Evolutionary conservation across 2,888 invertebrate genomes (phyloP).

Genomic region (Lathronympha strigana): DNA sequence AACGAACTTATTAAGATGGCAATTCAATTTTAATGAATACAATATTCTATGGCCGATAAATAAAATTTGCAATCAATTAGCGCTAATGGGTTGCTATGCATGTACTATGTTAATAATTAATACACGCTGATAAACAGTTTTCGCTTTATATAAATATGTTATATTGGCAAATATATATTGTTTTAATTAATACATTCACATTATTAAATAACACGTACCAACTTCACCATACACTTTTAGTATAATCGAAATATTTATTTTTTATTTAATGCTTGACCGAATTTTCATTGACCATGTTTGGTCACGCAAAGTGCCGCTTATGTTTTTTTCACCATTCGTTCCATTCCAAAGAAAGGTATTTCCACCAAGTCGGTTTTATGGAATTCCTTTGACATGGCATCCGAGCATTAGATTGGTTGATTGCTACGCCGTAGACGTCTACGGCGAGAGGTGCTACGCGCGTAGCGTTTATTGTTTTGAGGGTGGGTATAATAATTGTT

Average conservation of each 20-base stretch:
- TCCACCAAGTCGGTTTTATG: slow-evolving; percentile 64
- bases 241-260: slow-evolving; percentile 1
- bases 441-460: slow-evolving; percentile 51
- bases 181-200: no score
- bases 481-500: slow-evolving; percentile 47
- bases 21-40: no score
- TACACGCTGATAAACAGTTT: no score
- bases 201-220: no score
- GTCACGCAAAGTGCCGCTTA: slow-evolving; percentile 79
- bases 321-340: slow-evolving; percentile 69
- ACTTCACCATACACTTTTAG: background rate
- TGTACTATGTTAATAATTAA: no score
- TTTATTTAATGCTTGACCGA: slow-evolving; percentile 49
- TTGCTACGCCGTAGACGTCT: slow-evolving; percentile 64
- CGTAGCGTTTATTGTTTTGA: slow-evolving; percentile 52
- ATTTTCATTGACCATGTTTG: slow-evolving; percentile 70
- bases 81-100: no score
- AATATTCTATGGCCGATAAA: no score
- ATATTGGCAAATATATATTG: no score
- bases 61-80: no score
- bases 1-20: no score
- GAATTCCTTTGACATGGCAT: slow-evolving; percentile 80
- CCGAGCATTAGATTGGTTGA: slow-evolving; percentile 75
- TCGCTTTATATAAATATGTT: no score
- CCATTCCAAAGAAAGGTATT: slow-evolving; percentile 58